Conservation (phyloP, 2,888 invertebrate species). For the Portevinia maculata region DNA sequence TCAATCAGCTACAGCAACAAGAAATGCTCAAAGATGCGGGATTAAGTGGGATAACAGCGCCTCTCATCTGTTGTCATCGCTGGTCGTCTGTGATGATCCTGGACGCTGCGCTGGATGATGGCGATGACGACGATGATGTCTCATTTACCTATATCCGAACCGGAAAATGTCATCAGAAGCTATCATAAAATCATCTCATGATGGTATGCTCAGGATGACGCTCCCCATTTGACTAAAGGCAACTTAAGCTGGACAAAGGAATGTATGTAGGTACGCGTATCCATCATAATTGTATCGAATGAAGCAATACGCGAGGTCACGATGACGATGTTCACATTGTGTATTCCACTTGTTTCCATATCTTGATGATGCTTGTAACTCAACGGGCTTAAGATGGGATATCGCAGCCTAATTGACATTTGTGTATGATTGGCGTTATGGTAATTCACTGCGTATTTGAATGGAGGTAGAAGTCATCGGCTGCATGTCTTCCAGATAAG, state of each 20-base stretch:
- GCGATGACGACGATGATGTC: slow-evolving; percentile 61
- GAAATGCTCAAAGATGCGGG: slow-evolving; percentile 25
- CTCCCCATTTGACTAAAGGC: slow-evolving; percentile 56
- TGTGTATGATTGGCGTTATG: slow-evolving; percentile 81
- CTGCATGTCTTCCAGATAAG: slow-evolving; percentile 20
- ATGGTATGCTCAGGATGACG: slow-evolving; percentile 34
- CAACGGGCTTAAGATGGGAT: slow-evolving; percentile 64
- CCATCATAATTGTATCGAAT: slow-evolving; percentile 62
- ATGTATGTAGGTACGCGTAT: slow-evolving; percentile 7
- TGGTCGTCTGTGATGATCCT: slow-evolving; percentile 36
- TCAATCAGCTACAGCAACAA: slow-evolving; percentile 57
- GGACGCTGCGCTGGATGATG: neutral
- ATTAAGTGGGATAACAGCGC: slow-evolving; percentile 69
- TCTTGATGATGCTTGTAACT: slow-evolving; percentile 73
- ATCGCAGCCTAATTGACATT: slow-evolving; percentile 79
- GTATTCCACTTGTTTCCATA: slow-evolving; percentile 71
- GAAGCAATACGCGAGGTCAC: slow-evolving; percentile 66
- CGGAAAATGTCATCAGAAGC: slow-evolving; percentile 74
- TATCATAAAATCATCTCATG: slow-evolving; percentile 72
- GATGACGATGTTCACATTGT: slow-evolving; percentile 60
- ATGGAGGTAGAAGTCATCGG: slow-evolving; percentile 50
- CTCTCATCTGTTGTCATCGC: slow-evolving; percentile 41
- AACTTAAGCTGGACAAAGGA: slow-evolving; percentile 39
- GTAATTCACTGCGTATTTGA: slow-evolving; percentile 75
- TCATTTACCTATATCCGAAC: slow-evolving; percentile 74